These are phyloP conservation scores for Enteromius trimaculatus DNA, from an alignment of 2,797 vertebrate species.

Conservation along the genomic window DNA sequence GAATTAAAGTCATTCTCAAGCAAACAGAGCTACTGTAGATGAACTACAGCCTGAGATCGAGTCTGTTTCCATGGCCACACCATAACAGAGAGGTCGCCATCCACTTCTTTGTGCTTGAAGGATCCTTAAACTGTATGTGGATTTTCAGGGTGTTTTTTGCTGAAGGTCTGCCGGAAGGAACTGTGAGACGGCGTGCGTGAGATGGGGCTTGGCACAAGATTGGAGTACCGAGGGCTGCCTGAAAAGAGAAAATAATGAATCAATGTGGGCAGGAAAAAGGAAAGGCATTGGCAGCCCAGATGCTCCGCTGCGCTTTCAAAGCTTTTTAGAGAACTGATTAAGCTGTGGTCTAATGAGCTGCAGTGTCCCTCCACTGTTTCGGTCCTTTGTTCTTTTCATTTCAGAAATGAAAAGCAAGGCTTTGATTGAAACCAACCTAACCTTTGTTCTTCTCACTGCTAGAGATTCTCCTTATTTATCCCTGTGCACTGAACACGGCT, in stretches of 20 bases:
- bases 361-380: conserved; percentile 51
- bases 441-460: conserved; percentile 53
- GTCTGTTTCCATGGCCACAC: conserved; percentile 37
- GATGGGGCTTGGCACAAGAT: conserved; percentile 36
- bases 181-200: not conserved
- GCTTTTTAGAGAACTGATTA: conserved; percentile 62
- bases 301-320: conserved; percentile 55
- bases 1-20: conserved; percentile 32
- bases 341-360: conserved; percentile 59
- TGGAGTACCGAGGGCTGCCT: conserved; percentile 33
- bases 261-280: conserved; percentile 51
- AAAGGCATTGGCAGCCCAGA: conserved; percentile 49
- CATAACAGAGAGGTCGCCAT: conserved; percentile 18
- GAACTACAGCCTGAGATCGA: not conserved
- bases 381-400: conserved; percentile 62
- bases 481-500: conserved; percentile 36
- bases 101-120: conserved; percentile 16
- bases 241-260: conserved; percentile 57
- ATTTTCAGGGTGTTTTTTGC: conserved; percentile 9
- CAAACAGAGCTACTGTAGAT: not conserved
- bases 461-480: conserved; percentile 55
- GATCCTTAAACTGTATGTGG: conserved; percentile 29
- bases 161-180: conserved; percentile 27
- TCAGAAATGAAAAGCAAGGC: conserved; percentile 53
- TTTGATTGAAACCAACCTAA: conserved; percentile 54